These are phyloP conservation scores for Chaetogeoica ovagalla DNA, from an alignment of 2,888 invertebrate genomes.

Conservation along the genomic window DNA sequence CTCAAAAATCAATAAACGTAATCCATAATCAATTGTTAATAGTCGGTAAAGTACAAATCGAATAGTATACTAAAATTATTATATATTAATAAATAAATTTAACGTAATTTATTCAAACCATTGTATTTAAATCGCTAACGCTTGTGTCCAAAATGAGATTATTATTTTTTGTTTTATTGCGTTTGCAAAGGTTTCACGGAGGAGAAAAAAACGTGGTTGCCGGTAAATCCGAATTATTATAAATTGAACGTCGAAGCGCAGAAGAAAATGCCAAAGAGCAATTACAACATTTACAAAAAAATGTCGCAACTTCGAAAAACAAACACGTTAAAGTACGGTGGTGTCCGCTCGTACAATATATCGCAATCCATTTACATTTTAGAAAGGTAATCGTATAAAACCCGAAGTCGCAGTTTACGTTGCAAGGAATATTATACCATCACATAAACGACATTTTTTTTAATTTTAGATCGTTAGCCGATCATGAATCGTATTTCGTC, in stretches of 20 bases:
- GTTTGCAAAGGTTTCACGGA: slow-evolving; percentile 41
- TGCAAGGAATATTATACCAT: no score
- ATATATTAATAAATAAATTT: no score
- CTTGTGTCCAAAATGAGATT: no score
- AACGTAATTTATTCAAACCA: no score
- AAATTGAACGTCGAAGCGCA: slow-evolving; percentile 24
- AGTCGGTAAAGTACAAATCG: no score
- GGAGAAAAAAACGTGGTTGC: slow-evolving; percentile 43
- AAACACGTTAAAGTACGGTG: slow-evolving; percentile 7
- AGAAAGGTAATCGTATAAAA: slow-evolving; percentile 19
- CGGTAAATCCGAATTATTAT: slow-evolving; percentile 53
- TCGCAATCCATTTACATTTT: slow-evolving; percentile 29
- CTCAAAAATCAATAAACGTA: no score
- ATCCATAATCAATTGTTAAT: no score
- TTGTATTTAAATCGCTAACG: no score
- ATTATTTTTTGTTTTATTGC: no score
- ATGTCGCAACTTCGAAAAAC: slow-evolving; percentile 41
- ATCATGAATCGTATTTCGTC: slow-evolving; percentile 12
- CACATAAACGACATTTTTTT: no score
- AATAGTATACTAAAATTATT: no score
- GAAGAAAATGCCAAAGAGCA: slow-evolving; percentile 30
- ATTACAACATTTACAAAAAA: slow-evolving; percentile 40
- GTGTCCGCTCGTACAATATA: slow-evolving; percentile 2
- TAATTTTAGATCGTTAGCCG: slow-evolving; percentile 20
- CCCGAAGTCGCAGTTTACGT: no score